Evolutionary conservation across 2,888 invertebrate genomes (phyloP).

Genomic region (Yponomeuta plumbellus): DNA sequence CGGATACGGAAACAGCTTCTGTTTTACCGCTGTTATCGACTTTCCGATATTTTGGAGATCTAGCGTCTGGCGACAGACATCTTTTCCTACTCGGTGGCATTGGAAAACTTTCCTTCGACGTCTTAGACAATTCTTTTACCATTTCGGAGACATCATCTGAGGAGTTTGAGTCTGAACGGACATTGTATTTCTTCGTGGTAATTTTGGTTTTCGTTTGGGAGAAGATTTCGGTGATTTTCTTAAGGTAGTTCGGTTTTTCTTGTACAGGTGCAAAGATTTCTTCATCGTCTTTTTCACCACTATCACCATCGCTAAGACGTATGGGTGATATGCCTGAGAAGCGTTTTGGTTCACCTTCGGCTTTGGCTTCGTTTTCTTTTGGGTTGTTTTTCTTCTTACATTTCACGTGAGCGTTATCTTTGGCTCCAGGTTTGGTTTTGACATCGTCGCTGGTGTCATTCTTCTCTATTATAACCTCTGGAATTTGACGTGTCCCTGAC

Average conservation of each 20-base stretch:
- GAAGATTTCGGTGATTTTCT: not conserved
- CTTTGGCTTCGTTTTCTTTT: not conserved
- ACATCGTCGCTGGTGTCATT: not conserved
- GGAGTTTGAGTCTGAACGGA: not conserved
- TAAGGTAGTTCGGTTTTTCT: not conserved
- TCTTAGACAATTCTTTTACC: not conserved
- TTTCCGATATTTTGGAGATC: constrained; percentile 20
- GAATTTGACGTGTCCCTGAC: too few relatives aligned
- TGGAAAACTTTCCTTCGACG: not conserved
- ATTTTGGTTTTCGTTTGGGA: constrained; percentile 5
- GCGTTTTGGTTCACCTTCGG: constrained; percentile 6
- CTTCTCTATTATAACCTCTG: not conserved
- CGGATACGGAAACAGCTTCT: constrained; percentile 22
- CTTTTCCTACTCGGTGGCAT: not conserved
- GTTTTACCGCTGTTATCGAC: constrained; percentile 29
- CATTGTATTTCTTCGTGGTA: not conserved
- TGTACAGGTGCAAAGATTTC: not conserved
- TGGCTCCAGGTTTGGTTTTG: too few relatives aligned
- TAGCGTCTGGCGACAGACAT: not conserved
- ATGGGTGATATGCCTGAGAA: constrained; percentile 48
- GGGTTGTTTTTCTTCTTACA: not conserved
- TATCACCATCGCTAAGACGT: constrained; percentile 33
- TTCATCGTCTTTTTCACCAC: constrained; percentile 19
- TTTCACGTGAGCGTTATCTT: too few relatives aligned
- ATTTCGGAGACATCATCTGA: not conserved